Base-by-base conservation (phyloP, 2,888 invertebrate genomes). In the Epiblema foenella region DNA sequence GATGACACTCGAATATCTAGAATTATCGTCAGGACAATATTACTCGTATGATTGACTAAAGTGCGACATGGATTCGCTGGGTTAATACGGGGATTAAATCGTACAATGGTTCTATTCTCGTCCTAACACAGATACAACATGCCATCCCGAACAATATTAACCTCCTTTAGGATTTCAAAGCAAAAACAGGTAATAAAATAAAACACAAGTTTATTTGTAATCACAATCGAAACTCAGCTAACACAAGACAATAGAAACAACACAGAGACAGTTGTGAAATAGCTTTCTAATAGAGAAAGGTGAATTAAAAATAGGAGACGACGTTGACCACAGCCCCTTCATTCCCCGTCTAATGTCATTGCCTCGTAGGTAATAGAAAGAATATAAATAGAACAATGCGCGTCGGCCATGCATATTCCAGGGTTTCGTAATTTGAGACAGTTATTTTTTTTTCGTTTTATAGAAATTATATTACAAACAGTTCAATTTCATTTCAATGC, bases 101-200 rank as follows among this genome's bases (percentile, higher is more conserved):
- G 37, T 24, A 63, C 57, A 49, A 57, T 56, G 56, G 39, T 68
- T 66, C 72, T 74, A 75, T 76, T 65, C 46, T 68, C 69, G 75
- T 81, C 85, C 85, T 87, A 87, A 88, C 88, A 90, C 88, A 89
- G 86, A 88, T 85, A 91, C 88, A 88, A 84, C 92, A 92, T 91
- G 91, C 92, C 84, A 83, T 80, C 83, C 83, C 85, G 78, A 75
- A 79, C 74, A 77, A 67, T 64, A 73, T 68, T 56, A 75, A 63
- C 73, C 68, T 73, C 73, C 70, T 64, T 74, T 58, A 63, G 69
- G 58, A 71, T 73, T 69, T 74, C 59, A 74, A 73, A 77, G 78
- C 74, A 75, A 69, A 70, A 72, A 74, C 77, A 77, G 75, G 75
- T 76, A 75, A 76, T 75, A 74, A 64, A 64, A 54, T 64, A 72